Conservation (phyloP, 1,140 invertebrate genomes). For the Cyphomyrmex costatus region DNA sequence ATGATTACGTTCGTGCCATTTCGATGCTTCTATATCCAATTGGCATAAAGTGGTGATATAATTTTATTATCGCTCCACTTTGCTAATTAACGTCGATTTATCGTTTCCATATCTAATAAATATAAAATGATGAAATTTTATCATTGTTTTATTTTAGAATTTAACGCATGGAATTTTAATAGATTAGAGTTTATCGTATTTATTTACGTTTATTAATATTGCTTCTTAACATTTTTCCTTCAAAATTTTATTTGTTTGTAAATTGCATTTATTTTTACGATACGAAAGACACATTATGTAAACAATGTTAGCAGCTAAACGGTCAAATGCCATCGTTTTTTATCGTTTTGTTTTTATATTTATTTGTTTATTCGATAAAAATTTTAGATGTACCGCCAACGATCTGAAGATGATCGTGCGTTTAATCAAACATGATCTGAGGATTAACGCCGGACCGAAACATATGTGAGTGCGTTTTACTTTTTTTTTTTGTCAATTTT, state of each 20-base stretch:
- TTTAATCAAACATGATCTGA: constrained; percentile 95
- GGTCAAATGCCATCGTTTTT: background rate
- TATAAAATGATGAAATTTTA: no score
- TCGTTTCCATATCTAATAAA: no score
- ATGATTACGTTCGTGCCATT: background rate
- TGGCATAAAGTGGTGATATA: constrained; percentile 7
- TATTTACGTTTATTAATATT: background rate
- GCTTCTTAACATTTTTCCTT: background rate
- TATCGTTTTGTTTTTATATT: background rate
- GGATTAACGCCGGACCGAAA: constrained; percentile 97
- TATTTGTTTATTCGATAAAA: constrained; percentile 10
- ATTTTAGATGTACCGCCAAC: constrained; percentile 92
- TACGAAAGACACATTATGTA: background rate
- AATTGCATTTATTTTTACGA: background rate
- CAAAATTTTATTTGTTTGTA: background rate
- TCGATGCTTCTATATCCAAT: background rate
- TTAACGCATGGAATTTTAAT: background rate
- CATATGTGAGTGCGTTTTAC: constrained; percentile 90
- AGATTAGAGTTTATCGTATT: background rate
- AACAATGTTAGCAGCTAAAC: background rate
- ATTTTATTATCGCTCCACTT: constrained; percentile 12
- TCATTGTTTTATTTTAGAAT: background rate
- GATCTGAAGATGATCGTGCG: constrained; percentile 96
- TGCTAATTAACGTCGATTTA: background rate
- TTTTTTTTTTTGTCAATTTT: background rate